Conservation (phyloP, 2,888 invertebrate genomes). For the Cylindroiulus punctatus region DNA sequence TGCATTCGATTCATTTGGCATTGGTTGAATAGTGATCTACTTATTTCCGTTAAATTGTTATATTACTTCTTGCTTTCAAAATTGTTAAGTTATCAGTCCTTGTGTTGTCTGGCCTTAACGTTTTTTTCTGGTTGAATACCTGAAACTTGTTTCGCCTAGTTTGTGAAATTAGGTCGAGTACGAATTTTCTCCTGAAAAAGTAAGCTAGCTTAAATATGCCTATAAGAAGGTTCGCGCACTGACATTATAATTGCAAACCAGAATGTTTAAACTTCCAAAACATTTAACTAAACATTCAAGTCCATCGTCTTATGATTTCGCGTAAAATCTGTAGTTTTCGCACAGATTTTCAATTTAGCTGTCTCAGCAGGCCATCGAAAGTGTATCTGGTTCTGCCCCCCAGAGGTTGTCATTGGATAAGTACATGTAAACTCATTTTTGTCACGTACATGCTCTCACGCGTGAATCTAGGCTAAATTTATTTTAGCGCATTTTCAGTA, state of each 20-base stretch:
- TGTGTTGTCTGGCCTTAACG: constrained; percentile 35
- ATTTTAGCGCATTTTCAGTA: neutral
- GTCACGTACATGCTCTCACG: neutral
- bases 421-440: neutral
- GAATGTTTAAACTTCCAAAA: neutral
- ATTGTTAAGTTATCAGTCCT: neutral
- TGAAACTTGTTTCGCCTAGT: constrained; percentile 20
- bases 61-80: no score
- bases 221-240: neutral
- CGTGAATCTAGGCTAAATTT: neutral
- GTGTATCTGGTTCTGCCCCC: neutral
- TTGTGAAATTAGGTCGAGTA: constrained; percentile 37
- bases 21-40: no score
- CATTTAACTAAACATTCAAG: neutral
- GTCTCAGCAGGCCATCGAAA: neutral
- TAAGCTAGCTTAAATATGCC: neutral
- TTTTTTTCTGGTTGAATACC: neutral
- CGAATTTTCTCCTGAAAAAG: neutral
- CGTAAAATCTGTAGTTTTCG: neutral
- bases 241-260: neutral
- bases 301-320: neutral
- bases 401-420: neutral
- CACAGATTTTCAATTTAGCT: constrained; percentile 2
- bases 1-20: no score
- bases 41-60: no score